phyloP scores from a whole-genome alignment of 1,140 invertebrate genomes.

The Whitmania pigra region DNA sequence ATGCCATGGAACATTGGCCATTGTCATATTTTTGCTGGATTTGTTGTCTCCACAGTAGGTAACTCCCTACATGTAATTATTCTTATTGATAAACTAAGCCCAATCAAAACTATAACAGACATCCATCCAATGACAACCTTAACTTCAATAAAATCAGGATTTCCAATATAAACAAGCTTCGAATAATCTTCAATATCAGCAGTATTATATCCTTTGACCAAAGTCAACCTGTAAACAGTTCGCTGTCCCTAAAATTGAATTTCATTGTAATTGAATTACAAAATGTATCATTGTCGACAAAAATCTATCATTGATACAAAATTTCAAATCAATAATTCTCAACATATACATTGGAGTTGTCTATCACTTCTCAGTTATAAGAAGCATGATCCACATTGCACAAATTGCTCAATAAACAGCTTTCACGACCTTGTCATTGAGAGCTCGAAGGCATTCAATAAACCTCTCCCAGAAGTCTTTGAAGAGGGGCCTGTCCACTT shows the following conservation, averaged over 20 bases:
- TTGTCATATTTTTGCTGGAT: slow-evolving; percentile 47
- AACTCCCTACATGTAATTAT: slow-evolving; percentile 44
- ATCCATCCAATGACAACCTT: slow-evolving; percentile 41
- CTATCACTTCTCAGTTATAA: neutral
- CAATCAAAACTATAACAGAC: slow-evolving; percentile 4
- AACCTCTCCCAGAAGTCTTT: slow-evolving; percentile 55
- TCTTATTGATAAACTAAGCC: neutral
- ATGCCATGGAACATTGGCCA: slow-evolving; percentile 57
- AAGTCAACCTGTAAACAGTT: slow-evolving; percentile 54
- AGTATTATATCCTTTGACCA: slow-evolving; percentile 54
- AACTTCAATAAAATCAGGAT: slow-evolving; percentile 57
- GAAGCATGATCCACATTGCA: neutral
- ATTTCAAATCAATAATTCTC: neutral
- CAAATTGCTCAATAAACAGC: too few species aligned
- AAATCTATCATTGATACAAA: neutral
- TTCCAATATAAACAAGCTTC: slow-evolving; percentile 48
- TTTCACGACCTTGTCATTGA: slow-evolving; percentile 43
- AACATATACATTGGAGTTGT: neutral
- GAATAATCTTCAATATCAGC: slow-evolving; percentile 53
- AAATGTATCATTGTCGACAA: too few species aligned
- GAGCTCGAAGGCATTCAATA: slow-evolving; percentile 47
- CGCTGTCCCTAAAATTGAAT: slow-evolving; percentile 45
- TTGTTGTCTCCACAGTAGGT: slow-evolving; percentile 55
- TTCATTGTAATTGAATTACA: too few species aligned
- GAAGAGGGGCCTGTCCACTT: slow-evolving; percentile 54